Evolutionary conservation across 1,140 invertebrate species (phyloP).

Genomic region (Rhyacophila brunnea): DNA sequence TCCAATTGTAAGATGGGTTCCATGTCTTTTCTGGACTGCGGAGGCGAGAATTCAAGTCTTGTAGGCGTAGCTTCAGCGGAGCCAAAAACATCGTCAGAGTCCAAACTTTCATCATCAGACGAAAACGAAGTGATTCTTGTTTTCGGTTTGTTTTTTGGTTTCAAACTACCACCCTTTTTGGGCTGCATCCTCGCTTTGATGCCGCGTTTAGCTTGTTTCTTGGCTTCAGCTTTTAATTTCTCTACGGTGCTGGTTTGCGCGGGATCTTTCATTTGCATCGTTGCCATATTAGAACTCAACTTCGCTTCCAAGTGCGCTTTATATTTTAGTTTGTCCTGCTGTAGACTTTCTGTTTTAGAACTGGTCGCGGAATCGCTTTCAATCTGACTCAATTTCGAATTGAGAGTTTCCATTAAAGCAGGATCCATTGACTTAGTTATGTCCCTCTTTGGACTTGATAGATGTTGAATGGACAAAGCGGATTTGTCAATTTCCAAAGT

Average conservation of each 20-base stretch:
- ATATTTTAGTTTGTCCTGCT: slow-evolving; percentile 58
- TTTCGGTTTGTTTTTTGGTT: slow-evolving; percentile 59
- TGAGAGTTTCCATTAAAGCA: slow-evolving; percentile 62
- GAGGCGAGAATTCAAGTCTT: slow-evolving; percentile 66
- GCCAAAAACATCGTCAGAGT: slow-evolving; percentile 71
- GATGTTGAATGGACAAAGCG: slow-evolving; percentile 56
- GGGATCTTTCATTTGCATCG: slow-evolving; percentile 41
- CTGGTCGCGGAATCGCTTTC: slow-evolving; percentile 70
- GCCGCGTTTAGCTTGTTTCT: slow-evolving; percentile 55
- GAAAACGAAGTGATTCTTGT: slow-evolving; percentile 69
- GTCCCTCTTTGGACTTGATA: slow-evolving; percentile 65
- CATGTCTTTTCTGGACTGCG: slow-evolving; percentile 68
- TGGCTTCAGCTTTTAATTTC: slow-evolving; percentile 54
- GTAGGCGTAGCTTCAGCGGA: slow-evolving; percentile 67
- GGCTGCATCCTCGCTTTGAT: slow-evolving; percentile 56
- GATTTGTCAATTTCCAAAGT: slow-evolving; percentile 67
- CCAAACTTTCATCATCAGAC: slow-evolving; percentile 68
- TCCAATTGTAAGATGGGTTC: slow-evolving; percentile 68
- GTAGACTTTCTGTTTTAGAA: slow-evolving; percentile 65
- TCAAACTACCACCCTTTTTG: slow-evolving; percentile 53
- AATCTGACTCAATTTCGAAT: slow-evolving; percentile 70
- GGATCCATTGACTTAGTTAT: slow-evolving; percentile 66
- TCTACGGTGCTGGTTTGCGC: slow-evolving; percentile 48
- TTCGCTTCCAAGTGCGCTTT: slow-evolving; percentile 54
- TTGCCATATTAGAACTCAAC: slow-evolving; percentile 45